These are phyloP conservation scores for Myiagra hebetior DNA, from an alignment of 2,113 vertebrate genomes.

Conservation along the genomic window DNA sequence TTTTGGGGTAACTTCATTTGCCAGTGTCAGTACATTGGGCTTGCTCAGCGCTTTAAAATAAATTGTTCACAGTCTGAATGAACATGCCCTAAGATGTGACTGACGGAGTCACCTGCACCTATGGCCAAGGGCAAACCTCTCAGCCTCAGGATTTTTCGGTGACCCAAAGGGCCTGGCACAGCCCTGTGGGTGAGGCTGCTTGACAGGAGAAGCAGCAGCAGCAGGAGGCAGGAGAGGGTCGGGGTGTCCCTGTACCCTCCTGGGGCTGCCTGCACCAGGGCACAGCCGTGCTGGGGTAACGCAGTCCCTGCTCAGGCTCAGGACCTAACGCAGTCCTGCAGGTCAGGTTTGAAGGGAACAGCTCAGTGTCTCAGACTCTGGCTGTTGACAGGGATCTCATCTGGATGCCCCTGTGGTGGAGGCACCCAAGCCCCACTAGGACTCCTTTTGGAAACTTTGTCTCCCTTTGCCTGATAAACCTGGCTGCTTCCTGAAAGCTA, in stretches of 20 bases:
- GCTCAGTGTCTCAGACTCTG: accelerated
- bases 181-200: background rate
- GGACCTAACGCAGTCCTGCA: too few species aligned
- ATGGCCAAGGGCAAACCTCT: background rate
- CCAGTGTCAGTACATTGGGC: accelerated
- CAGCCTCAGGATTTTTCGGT: background rate
- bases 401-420: background rate
- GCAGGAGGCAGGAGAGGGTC: background rate
- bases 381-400: background rate
- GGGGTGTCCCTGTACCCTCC: background rate
- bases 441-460: background rate
- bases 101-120: background rate
- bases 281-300: accelerated
- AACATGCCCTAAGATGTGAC: background rate
- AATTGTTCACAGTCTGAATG: background rate
- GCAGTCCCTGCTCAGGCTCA: accelerated
- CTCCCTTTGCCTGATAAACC: background rate
- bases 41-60: background rate
- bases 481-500: background rate
- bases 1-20: background rate
- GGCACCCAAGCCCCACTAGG: background rate
- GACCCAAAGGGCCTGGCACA: background rate
- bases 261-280: background rate
- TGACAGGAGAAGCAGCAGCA: background rate
- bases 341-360: too few species aligned